A percentile compares a stretch with the other conserved stretches of the same genome.
phyloP scores from a whole-genome alignment of 2,113 vertebrate genomes.

The Propithecus coquereli region DNA sequence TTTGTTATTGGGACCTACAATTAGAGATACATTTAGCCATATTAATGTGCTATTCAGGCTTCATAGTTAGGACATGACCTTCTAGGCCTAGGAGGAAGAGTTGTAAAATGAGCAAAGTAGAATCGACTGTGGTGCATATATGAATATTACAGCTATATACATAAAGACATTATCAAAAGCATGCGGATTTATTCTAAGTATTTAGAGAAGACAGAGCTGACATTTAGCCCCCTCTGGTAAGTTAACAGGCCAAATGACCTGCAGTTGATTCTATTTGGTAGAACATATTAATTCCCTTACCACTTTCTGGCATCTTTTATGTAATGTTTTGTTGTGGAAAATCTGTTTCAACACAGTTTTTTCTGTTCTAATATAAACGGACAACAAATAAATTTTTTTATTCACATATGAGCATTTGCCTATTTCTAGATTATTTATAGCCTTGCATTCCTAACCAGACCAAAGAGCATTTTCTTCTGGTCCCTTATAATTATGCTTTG shows the following conservation, averaged over 20 bases:
- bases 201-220: neutral
- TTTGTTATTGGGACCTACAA: neutral
- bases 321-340: neutral
- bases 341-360: neutral
- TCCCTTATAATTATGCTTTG: neutral
- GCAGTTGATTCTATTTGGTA: neutral
- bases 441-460: neutral
- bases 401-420: neutral
- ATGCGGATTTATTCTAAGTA: neutral
- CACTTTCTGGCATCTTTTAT: neutral
- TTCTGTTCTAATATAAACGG: neutral
- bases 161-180: neutral
- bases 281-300: neutral
- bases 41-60: neutral
- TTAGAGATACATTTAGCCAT: neutral
- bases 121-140: neutral
- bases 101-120: neutral
- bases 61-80: neutral
- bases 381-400: neutral
- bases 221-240: neutral
- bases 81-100: neutral
- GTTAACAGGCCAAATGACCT: neutral
- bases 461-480: neutral
- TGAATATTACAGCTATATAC: neutral
- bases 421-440: neutral